These are phyloP conservation scores for Sciurus carolinensis DNA, from an alignment of 2,797 vertebrate genomes.

Conservation along the genomic window DNA sequence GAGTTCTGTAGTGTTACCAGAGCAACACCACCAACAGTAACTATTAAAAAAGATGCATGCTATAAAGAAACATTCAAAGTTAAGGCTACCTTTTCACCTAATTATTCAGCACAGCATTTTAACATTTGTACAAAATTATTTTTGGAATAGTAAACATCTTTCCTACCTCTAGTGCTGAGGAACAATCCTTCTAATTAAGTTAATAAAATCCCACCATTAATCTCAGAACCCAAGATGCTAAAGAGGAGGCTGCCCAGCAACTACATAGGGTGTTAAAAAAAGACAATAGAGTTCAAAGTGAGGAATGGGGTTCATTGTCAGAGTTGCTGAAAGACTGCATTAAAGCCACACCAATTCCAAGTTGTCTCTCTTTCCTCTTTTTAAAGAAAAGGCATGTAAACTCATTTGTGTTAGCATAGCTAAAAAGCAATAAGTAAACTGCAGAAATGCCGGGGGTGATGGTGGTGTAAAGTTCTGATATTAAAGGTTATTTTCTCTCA, in stretches of 20 bases:
- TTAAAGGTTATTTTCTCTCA: conserved; percentile 53
- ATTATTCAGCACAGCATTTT: conserved; percentile 67
- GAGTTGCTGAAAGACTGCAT: neutral
- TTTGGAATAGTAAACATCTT: conserved; percentile 71
- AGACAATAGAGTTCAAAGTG: conserved; percentile 45
- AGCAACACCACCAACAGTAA: neutral
- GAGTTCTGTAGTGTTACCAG: conserved; percentile 45
- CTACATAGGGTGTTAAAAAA: neutral
- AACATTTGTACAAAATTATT: conserved; percentile 61
- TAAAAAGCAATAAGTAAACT: conserved; percentile 63
- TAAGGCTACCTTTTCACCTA: conserved; percentile 60
- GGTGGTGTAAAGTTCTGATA: conserved; percentile 30
- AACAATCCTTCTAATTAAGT: conserved; percentile 65
- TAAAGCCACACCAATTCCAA: conserved; percentile 54
- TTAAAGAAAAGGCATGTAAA: conserved; percentile 13
- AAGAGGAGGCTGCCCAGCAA: conserved; percentile 58
- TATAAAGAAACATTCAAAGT: conserved; percentile 39
- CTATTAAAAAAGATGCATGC: conserved; percentile 2
- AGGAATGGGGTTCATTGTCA: conserved; percentile 50
- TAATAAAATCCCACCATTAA: conserved; percentile 69
- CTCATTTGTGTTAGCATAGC: neutral
- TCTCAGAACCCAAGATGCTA: conserved; percentile 51
- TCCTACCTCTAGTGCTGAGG: conserved; percentile 23
- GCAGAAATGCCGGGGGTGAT: conserved; percentile 6
- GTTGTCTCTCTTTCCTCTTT: neutral